These are phyloP conservation scores for Phaethon lepturus DNA, from an alignment of 2,113 vertebrate genomes.

Conservation along the genomic window DNA sequence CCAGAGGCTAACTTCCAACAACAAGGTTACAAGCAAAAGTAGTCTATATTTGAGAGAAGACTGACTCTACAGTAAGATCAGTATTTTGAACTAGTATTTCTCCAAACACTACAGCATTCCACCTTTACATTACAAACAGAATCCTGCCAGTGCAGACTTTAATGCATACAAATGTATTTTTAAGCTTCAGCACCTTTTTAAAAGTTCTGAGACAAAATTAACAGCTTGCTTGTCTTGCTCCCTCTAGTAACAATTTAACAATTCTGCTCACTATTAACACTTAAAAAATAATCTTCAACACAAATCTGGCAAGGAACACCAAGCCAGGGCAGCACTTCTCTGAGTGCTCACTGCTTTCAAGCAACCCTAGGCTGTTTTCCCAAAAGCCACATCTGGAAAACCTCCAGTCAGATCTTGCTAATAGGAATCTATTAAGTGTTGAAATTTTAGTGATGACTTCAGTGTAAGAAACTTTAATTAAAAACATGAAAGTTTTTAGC, in stretches of 20 bases:
- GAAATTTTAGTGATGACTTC: not conserved
- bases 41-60: not conserved
- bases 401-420: not conserved
- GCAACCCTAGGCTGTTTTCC: not conserved
- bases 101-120: not conserved
- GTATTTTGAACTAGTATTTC: not conserved
- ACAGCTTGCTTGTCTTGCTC: not conserved
- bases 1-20: slow-evolving; percentile 11
- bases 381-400: not conserved
- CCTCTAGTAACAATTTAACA: not conserved
- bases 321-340: not conserved
- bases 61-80: not conserved
- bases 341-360: not conserved
- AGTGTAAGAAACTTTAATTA: not conserved
- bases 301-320: not conserved
- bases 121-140: not conserved
- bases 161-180: not conserved
- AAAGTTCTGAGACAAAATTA: not conserved
- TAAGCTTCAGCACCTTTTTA: not conserved
- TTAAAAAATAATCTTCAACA: not conserved
- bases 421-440: not conserved
- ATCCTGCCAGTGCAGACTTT: not conserved
- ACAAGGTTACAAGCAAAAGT: not conserved
- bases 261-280: not conserved
- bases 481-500: not conserved